These are phyloP conservation scores for Dasyprocta punctata DNA, from an alignment of 2,113 vertebrate species.

Conservation along the genomic window DNA sequence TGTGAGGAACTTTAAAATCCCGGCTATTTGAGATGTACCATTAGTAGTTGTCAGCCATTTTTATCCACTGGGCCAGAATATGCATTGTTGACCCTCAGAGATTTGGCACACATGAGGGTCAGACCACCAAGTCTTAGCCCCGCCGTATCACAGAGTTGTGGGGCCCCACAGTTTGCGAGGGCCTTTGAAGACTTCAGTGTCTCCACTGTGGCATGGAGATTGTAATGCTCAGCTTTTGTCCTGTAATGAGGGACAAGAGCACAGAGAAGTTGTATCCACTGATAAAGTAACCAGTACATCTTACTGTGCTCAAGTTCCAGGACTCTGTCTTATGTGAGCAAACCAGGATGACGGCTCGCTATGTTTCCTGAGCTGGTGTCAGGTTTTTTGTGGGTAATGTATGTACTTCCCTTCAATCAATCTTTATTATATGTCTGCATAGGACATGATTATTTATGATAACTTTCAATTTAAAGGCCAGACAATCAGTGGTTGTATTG, in stretches of 20 bases:
- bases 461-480: not conserved
- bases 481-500: not conserved
- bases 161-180: not conserved
- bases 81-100: not conserved
- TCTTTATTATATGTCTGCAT: not conserved
- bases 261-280: not conserved
- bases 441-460: not conserved
- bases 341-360: not conserved
- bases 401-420: not conserved
- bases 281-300: not conserved
- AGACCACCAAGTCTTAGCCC: not conserved
- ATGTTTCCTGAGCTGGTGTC: not conserved
- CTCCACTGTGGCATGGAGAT: not conserved
- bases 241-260: not conserved
- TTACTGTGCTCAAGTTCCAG: not conserved
- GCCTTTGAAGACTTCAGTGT: not conserved
- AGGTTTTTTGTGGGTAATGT: not conserved
- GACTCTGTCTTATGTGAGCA: not conserved
- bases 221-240: not conserved
- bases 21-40: not conserved
- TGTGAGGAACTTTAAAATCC: not conserved
- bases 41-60: not conserved
- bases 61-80: not conserved
- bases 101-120: not conserved
- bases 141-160: not conserved